Conservation (phyloP, 2,888 invertebrate species). For the Leucophora obtusa region DNA sequence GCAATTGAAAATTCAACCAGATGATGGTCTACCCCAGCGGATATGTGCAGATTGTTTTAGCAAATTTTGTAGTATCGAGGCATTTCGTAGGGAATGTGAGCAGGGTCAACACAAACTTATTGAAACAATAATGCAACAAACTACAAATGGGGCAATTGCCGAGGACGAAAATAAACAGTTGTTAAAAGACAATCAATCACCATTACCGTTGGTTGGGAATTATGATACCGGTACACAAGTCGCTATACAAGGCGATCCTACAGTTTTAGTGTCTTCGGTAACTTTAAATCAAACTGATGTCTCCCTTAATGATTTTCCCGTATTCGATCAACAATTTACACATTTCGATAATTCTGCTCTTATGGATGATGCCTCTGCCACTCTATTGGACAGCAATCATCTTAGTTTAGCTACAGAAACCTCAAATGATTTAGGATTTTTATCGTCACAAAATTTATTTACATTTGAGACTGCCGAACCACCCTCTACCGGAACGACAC, state of each 20-base stretch:
- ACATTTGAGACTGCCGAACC: conserved; percentile 61
- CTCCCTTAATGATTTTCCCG: conserved; percentile 44
- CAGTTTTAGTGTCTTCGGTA: conserved; percentile 24
- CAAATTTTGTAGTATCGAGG: conserved; percentile 65
- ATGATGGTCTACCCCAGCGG: conserved; percentile 66
- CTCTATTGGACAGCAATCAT: conserved; percentile 51
- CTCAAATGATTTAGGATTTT: conserved; percentile 42
- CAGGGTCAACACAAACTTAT: conserved; percentile 64
- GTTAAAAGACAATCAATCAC: conserved; percentile 4
- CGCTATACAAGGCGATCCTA: not conserved
- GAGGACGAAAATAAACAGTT: not conserved
- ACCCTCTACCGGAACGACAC: conserved; percentile 45
- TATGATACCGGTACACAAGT: conserved; percentile 14
- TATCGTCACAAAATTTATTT: conserved; percentile 55
- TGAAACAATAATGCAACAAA: conserved; percentile 48
- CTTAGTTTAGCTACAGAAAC: conserved; percentile 40
- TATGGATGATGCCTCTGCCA: conserved; percentile 53
- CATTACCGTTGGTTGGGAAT: conserved; percentile 32
- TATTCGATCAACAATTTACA: conserved; percentile 56
- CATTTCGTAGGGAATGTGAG: conserved; percentile 64
- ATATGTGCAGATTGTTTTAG: conserved; percentile 67
- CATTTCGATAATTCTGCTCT: conserved; percentile 52
- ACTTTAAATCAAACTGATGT: conserved; percentile 41
- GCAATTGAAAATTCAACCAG: conserved; percentile 63
- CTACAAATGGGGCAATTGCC: not conserved